phyloP scores from a whole-genome alignment of 2,797 vertebrate genomes.

The Carcharodon carcharias region DNA sequence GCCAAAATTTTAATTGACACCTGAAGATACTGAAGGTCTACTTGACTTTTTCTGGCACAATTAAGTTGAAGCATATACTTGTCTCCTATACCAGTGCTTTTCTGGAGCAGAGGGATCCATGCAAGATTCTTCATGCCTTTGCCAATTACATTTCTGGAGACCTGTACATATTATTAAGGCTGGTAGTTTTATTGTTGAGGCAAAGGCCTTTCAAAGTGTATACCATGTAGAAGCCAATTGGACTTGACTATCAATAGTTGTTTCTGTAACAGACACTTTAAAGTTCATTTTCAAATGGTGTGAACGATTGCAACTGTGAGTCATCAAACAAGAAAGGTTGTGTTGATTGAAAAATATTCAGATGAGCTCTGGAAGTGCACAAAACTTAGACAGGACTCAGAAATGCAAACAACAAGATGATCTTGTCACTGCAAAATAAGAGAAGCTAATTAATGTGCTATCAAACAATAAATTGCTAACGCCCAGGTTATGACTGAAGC shows the following conservation, averaged over 20 bases:
- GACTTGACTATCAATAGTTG: background rate
- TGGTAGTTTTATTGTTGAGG: background rate
- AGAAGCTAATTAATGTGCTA: background rate
- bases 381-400: background rate
- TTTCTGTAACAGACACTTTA: background rate
- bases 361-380: background rate
- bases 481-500: background rate
- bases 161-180: background rate
- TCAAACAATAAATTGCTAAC: background rate
- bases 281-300: background rate
- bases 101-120: background rate
- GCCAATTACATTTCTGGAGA: background rate
- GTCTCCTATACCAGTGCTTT: no score
- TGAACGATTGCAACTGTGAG: background rate
- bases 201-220: background rate
- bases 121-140: background rate
- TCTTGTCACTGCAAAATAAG: background rate
- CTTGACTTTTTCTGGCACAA: background rate
- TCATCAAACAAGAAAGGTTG: background rate
- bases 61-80: background rate
- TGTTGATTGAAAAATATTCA: slow-evolving; percentile 3
- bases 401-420: background rate
- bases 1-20: background rate
- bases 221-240: background rate
- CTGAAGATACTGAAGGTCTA: background rate